Percentiles rank a stretch among this genome's conserved stretches.
Conservation (phyloP, 92 coral and sea anemone species). For the Phenganax subtilis region DNA sequence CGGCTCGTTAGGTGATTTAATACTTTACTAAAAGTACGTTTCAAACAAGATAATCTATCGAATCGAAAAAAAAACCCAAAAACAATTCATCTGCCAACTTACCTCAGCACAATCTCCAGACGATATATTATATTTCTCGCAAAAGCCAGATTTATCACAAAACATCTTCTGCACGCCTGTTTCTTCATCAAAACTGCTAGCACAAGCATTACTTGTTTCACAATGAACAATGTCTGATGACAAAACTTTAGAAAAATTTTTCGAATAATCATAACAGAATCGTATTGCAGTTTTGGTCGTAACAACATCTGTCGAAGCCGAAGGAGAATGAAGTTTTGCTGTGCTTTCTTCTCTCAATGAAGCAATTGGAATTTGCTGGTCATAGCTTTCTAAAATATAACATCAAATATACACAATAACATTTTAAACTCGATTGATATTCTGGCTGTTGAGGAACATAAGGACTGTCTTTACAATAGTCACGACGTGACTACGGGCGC, state of each 20-base stretch:
- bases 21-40: no score
- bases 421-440: no score
- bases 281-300: background rate
- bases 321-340: background rate
- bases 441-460: no score
- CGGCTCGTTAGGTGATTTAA: background rate
- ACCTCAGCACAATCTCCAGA: constrained; percentile 22
- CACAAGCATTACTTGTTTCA: constrained; percentile 13
- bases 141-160: constrained; percentile 16
- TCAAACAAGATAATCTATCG: no score
- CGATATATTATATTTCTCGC: background rate
- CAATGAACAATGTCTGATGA: background rate
- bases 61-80: background rate
- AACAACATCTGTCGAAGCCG: background rate
- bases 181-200: background rate
- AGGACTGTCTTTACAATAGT: no score
- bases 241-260: background rate
- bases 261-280: background rate
- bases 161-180: background rate
- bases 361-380: background rate
- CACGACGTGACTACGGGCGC: no score
- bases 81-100: background rate
- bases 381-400: background rate
- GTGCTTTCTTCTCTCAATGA: constrained; percentile 1
- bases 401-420: background rate